Percentiles rank a stretch among this genome's conserved stretches.
These are phyloP conservation scores for Apotomis turbidana DNA, from an alignment of 2,888 invertebrate species.

Conservation along the genomic window DNA sequence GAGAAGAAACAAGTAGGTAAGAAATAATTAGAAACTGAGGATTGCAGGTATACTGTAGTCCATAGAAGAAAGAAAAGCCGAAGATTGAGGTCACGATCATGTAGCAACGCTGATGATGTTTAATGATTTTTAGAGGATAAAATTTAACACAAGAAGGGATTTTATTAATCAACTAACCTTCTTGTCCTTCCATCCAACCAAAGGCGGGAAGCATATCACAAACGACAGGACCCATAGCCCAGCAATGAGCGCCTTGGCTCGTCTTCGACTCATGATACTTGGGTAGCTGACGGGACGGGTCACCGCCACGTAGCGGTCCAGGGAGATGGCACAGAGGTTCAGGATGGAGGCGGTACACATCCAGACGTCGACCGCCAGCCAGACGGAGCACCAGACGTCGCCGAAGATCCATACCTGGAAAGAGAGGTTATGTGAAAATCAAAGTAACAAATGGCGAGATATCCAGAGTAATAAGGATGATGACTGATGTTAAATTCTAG, in stretches of 20 bases:
- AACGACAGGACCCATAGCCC: conserved; percentile 98
- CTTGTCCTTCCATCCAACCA: conserved; percentile 95
- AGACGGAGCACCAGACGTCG: conserved; percentile 97
- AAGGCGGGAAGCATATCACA: conserved; percentile 97
- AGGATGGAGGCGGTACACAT: conserved; percentile 99
- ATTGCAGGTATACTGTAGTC: too few species aligned
- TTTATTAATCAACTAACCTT: conserved; percentile 57
- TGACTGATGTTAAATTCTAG: too few species aligned
- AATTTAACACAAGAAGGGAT: too few species aligned
- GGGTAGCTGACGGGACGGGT: conserved; percentile 98
- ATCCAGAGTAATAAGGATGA: too few species aligned
- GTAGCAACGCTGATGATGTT: too few species aligned
- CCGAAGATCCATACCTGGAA: conserved; percentile 98
- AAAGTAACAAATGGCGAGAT: too few species aligned
- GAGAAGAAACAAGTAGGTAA: too few species aligned
- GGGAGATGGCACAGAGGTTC: conserved; percentile 97
- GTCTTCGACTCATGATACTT: conserved; percentile 92
- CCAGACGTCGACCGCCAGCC: conserved; percentile 99
- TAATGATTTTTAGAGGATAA: too few species aligned
- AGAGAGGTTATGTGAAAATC: not conserved
- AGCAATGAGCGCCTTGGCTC: conserved; percentile 93
- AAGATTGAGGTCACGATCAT: too few species aligned
- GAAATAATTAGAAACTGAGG: too few species aligned
- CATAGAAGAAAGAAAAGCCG: too few species aligned
- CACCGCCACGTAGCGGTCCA: conserved; percentile 98